phyloP scores from a whole-genome alignment of 2,888 invertebrate genomes.

The Glaucopsyche alexis region DNA sequence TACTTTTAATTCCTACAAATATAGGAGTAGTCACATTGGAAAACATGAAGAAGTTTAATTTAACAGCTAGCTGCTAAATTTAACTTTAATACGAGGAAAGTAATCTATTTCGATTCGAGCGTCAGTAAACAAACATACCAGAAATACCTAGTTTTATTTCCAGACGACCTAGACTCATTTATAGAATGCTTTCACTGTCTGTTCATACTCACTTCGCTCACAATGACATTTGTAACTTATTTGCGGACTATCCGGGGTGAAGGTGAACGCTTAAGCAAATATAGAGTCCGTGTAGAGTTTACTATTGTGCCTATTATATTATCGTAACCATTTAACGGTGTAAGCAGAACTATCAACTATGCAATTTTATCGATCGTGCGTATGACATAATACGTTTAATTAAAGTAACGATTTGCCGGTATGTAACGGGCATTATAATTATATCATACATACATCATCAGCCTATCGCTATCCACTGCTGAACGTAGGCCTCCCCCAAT shows the following conservation, averaged over 20 bases:
- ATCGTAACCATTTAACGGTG: background rate
- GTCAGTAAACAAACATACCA: background rate
- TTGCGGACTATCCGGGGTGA: constrained; percentile 1
- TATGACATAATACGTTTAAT: too few relatives aligned
- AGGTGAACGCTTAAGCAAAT: constrained; percentile 2
- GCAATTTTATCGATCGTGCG: too few relatives aligned
- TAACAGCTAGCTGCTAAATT: background rate
- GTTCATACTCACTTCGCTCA: background rate
- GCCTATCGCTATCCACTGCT: too few relatives aligned
- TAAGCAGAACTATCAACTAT: too few relatives aligned
- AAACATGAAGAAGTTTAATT: background rate
- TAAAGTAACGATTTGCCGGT: too few relatives aligned
- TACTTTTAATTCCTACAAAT: too few relatives aligned
- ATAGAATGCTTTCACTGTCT: constrained; percentile 13
- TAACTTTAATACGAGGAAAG: background rate
- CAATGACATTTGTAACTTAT: constrained; percentile 18
- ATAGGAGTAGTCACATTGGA: too few relatives aligned
- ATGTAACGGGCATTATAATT: too few relatives aligned
- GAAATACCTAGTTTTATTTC: constrained; percentile 18
- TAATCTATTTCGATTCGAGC: background rate
- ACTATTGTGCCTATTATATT: background rate
- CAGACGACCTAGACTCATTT: constrained; percentile 5
- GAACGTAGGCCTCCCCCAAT: too few relatives aligned
- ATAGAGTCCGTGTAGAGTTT: background rate
- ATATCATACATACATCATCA: too few relatives aligned